These are phyloP conservation scores for Coreoperca whiteheadi DNA, from an alignment of 2,113 vertebrate species.

Conservation along the genomic window DNA sequence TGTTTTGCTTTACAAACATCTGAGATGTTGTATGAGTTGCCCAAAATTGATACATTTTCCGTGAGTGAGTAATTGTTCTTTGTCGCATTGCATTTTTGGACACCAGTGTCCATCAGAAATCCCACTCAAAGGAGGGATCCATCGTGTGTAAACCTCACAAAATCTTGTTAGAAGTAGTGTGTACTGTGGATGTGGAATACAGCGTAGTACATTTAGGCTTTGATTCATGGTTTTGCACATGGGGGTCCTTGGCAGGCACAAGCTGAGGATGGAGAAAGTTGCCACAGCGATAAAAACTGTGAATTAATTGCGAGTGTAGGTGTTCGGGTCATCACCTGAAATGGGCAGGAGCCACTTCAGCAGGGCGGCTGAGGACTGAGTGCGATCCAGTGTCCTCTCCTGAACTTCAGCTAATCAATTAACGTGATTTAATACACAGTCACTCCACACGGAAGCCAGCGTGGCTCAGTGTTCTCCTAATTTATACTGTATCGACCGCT, in stretches of 20 bases:
- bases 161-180: background rate
- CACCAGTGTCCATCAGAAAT: background rate
- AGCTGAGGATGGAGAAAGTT: slow-evolving; percentile 1
- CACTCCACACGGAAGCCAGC: slow-evolving; percentile 41
- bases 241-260: background rate
- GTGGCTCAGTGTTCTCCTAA: slow-evolving; percentile 50
- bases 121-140: background rate
- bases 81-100: background rate
- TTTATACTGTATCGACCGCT: slow-evolving; percentile 71
- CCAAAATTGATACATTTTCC: background rate
- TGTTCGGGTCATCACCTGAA: slow-evolving; percentile 59
- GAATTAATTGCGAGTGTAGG: slow-evolving; percentile 38
- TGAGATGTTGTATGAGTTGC: background rate
- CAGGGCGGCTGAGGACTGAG: slow-evolving; percentile 42
- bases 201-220: background rate
- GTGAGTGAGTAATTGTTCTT: background rate
- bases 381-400: slow-evolving; percentile 52
- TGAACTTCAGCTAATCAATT: slow-evolving; percentile 75
- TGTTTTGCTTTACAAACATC: background rate
- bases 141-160: background rate
- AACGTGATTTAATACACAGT: slow-evolving; percentile 72
- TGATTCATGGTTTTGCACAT: background rate
- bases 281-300: background rate
- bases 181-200: background rate
- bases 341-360: slow-evolving; percentile 42